Conservation (phyloP, 2,797 vertebrate species). For the Sparidentex hasta region DNA sequence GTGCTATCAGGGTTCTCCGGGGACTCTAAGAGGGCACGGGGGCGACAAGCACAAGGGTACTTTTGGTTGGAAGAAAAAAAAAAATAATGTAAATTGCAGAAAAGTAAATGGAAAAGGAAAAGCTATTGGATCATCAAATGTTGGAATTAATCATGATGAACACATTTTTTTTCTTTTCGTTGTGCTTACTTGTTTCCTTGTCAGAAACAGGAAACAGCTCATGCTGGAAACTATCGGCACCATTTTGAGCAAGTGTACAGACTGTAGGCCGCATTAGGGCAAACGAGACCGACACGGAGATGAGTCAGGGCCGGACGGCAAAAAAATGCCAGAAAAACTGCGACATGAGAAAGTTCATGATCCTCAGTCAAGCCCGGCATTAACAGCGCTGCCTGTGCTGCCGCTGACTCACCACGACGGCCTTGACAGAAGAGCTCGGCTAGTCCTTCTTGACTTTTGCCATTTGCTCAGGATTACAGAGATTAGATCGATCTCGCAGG, state of each 20-base stretch:
- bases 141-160: neutral
- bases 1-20: too few species aligned
- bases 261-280: neutral
- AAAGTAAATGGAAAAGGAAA: neutral
- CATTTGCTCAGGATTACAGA: constrained; percentile 66
- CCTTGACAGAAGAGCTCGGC: constrained; percentile 40
- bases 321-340: neutral
- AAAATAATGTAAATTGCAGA: neutral
- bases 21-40: neutral
- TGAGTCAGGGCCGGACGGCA: constrained; percentile 9
- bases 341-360: constrained; percentile 14
- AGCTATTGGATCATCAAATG: neutral
- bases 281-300: constrained; percentile 3
- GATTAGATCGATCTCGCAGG: constrained; percentile 63
- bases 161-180: neutral
- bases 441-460: constrained; percentile 66
- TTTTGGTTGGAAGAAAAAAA: too few species aligned
- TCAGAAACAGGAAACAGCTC: neutral
- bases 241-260: neutral
- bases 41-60: neutral
- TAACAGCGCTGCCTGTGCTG: neutral
- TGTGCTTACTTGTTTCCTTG: neutral
- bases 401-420: constrained; percentile 45
- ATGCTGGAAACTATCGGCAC: neutral
- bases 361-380: neutral